Base-by-base conservation (phyloP, 2,888 invertebrate genomes). In the Orthosia gracilis region DNA sequence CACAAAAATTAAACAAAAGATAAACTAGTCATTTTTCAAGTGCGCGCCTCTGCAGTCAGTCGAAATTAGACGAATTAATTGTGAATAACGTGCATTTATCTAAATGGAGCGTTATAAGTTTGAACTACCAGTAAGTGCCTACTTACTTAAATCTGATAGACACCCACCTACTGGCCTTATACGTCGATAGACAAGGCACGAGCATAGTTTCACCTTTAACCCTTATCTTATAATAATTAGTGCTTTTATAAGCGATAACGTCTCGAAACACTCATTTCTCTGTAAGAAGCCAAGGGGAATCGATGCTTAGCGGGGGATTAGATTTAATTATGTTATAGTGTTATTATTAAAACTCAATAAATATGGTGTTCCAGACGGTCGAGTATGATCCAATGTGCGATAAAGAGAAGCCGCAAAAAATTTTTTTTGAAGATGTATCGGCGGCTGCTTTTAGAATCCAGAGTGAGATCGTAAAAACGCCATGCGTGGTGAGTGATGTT, bases 361-460 rank as follows among this genome's bases (percentile, higher is more conserved):
- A 77, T 61, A 96, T 95, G 96, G 94, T 94, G 73, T 95, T 95
- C 73, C 96, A 96, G 96, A 94, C 94, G 76, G 80, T 94, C 67
- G 96, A 96, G 81, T 96, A 86, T 74, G 96, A 96, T 85, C 96
- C 96, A 23, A 96, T 96, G 96, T 98, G 98, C 89, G 97, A 98
- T 90, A 97, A 97, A 58, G 97, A 97, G 45, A 96, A 97, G 78
- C 99, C 99, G 0, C 97, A 97, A 69, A 97, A 94, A 85, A 97
- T 99, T 66, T 97, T 97, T 4, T 99, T 99, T 91, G 98, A 98
- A 91, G 99, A 99, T 92, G 97, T 99, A 52, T 98, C 98, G 18
- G 98, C 98, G 0, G 99, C 99, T 0, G 98, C 99, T 0, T 99
- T 98, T 92, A 97, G 98, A 91, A 98, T 99, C 77, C 98, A 98